Percentiles rank a stretch among this genome's conserved stretches.
Evolutionary conservation across 2,113 vertebrate genomes (phyloP).

Genomic region (Telmatochromis sp.): DNA sequence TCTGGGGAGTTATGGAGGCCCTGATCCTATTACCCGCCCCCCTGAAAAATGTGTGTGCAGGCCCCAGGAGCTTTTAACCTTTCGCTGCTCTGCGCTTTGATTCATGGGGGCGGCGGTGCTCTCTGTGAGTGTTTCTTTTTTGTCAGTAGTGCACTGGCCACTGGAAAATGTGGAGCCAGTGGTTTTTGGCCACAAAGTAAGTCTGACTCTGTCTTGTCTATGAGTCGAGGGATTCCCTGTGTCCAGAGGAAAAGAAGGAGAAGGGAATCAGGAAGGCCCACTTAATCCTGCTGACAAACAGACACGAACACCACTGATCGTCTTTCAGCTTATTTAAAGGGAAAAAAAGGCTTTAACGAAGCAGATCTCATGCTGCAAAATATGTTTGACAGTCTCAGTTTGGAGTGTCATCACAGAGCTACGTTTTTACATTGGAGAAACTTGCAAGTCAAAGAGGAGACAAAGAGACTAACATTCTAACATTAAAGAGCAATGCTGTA

Average conservation of each 20-base stretch:
- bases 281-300: neutral
- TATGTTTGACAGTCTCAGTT: slow-evolving; percentile 30
- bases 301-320: neutral
- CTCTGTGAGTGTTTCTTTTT: slow-evolving; percentile 20
- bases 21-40: slow-evolving; percentile 73
- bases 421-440: neutral
- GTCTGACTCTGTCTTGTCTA: neutral
- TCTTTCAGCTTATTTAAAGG: neutral
- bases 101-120: slow-evolving; percentile 36
- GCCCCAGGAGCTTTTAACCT: slow-evolving; percentile 73
- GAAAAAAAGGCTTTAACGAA: neutral
- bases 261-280: neutral
- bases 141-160: neutral
- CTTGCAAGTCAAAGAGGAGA: neutral
- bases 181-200: slow-evolving; percentile 24
- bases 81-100: slow-evolving; percentile 62
- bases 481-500: neutral
- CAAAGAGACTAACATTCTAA: neutral
- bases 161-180: slow-evolving; percentile 22
- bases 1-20: slow-evolving; percentile 70
- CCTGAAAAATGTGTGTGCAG: slow-evolving; percentile 71
- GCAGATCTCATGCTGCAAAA: slow-evolving; percentile 36
- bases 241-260: neutral
- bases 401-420: neutral
- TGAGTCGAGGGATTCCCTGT: slow-evolving; percentile 11